Conservation (phyloP, 2,888 invertebrate species). For the Odontomyia ornata region DNA sequence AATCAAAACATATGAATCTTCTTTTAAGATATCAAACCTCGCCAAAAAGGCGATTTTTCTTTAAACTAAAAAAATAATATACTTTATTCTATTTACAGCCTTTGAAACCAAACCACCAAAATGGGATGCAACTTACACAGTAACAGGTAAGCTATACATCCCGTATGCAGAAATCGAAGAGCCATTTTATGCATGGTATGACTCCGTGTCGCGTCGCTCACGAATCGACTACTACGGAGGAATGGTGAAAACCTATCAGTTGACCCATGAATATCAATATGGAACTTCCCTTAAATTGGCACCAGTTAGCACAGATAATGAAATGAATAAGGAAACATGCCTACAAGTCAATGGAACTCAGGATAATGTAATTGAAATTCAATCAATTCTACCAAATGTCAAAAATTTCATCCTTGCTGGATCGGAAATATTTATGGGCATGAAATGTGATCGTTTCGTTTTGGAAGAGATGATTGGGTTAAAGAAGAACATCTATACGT, state of each 20-base stretch:
- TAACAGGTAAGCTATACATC: conserved; percentile 81
- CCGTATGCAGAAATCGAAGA: conserved; percentile 95
- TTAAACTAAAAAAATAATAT: too few relatives aligned
- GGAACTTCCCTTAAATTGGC: conserved; percentile 82
- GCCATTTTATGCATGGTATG: conserved; percentile 91
- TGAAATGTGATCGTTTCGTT: conserved; percentile 81
- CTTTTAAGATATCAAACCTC: too few relatives aligned
- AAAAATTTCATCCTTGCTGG: conserved; percentile 75
- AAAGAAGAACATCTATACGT: conserved; percentile 86
- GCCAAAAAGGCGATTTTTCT: too few relatives aligned
- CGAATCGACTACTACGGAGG: conserved; percentile 95
- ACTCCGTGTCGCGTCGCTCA: conserved; percentile 76
- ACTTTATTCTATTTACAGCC: too few relatives aligned
- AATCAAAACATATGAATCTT: too few relatives aligned
- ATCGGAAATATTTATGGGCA: conserved; percentile 76
- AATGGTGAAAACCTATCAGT: conserved; percentile 92
- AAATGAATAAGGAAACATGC: conserved; percentile 79
- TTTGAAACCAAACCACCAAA: conserved; percentile 63
- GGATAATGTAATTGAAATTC: conserved; percentile 68
- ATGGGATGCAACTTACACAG: conserved; percentile 78
- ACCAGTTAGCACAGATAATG: conserved; percentile 80
- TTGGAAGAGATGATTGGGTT: conserved; percentile 74
- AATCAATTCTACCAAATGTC: conserved; percentile 74
- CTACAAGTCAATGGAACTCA: conserved; percentile 83
- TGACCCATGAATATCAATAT: conserved; percentile 67